Evolutionary conservation across 2,888 invertebrate species (phyloP), one percentile per base, ranked within the genome.

Genomic region (Chrysolina oricalcia): DNA sequence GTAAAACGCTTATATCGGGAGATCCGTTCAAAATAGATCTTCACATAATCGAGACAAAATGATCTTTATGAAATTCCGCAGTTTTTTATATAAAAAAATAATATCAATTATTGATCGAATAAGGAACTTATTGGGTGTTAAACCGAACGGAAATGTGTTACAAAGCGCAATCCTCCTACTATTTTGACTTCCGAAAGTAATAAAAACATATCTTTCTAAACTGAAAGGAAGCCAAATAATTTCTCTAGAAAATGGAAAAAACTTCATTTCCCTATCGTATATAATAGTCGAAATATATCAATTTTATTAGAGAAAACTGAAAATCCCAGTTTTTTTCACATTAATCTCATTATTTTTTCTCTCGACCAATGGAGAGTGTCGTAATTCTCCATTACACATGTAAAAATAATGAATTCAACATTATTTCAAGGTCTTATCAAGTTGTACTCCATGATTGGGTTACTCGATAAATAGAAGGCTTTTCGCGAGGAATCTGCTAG

Each of bases 1-100:
- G 63, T 63, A n/a, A 63, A 63, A 63, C 63, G 63, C n/a, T n/a
- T n/a, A n/a, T n/a, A n/a, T n/a, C 63, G 63, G 40, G 35, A 63
- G 63, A 63, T 63, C 35, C 40, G 63, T 63, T 35, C 63, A 35
- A 63, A 63, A 63, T 40, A 63, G 63, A 63, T 63, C 63, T 63
- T 63, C 63, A 35, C 40, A 63, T 63, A 35, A 63, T 63, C 19
- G 63, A 63, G 48, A 48, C 35, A n/a, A 63, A 63, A 63, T 63
- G 40, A 63, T 63, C 23, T 10, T 59, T 59, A 59, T 27, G 59
- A 59, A 59, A 59, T 59, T 59, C 59, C 59, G 27, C 59, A 59
- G 59, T 59, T 59, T 59, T 59, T 59, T 23, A 59, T 59, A 59
- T 59, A 59, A 59, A 59, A 59, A 23, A 59, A 59, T 59, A 59